phyloP scores from a whole-genome alignment of 2,797 vertebrate species.

The Melanotaenia pygmaea region DNA sequence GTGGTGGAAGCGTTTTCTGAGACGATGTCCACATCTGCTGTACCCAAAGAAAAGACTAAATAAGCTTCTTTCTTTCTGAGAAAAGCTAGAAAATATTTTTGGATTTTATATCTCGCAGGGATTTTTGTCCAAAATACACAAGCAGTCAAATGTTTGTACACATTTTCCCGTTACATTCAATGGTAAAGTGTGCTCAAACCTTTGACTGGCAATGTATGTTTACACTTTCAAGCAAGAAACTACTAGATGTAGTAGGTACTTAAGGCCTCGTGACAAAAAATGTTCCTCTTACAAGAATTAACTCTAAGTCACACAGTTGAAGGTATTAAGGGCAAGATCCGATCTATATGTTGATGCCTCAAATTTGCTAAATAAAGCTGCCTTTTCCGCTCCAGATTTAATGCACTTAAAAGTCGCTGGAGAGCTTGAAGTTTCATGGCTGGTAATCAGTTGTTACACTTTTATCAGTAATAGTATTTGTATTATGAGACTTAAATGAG shows the following conservation, averaged over 20 bases:
- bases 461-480: not conserved
- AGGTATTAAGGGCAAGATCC: not conserved
- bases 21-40: slow-evolving; percentile 62
- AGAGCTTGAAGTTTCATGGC: not conserved
- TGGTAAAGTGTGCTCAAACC: too few species aligned
- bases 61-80: not conserved
- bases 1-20: slow-evolving; percentile 73
- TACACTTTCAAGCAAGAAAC: not conserved
- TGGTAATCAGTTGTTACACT: not conserved
- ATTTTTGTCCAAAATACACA: not conserved
- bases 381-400: slow-evolving; percentile 3
- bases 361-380: slow-evolving; percentile 4
- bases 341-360: not conserved
- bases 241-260: not conserved
- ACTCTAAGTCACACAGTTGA: not conserved
- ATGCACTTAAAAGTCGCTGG: slow-evolving; percentile 10
- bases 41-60: slow-evolving; percentile 17
- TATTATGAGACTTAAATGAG: not conserved
- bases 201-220: too few species aligned
- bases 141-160: too few species aligned
- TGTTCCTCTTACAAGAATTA: not conserved
- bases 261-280: slow-evolving; percentile 32
- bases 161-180: too few species aligned
- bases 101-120: not conserved
- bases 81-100: not conserved